A percentile compares a stretch with the other conserved stretches of the same genome.
These are phyloP conservation scores for Ctena decussata DNA, from an alignment of 2,888 invertebrate genomes.

Conservation along the genomic window DNA sequence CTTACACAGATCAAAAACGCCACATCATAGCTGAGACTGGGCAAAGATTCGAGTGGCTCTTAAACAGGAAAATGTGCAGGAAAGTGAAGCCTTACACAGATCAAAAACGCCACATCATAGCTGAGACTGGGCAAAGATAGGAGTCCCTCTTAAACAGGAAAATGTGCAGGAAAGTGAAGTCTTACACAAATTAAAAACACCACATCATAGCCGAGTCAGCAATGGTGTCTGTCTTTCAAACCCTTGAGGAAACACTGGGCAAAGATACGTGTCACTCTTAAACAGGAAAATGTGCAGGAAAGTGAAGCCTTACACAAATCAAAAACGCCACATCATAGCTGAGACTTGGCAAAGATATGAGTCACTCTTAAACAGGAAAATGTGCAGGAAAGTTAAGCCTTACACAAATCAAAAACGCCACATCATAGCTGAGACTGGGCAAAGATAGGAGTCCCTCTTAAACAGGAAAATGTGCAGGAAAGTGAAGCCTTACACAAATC, in stretches of 20 bases:
- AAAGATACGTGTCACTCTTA: constrained; percentile 64
- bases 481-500: constrained; percentile 8
- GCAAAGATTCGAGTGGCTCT: constrained; percentile 68
- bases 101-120: too few species aligned
- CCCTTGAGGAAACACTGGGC: too few species aligned
- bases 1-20: neutral
- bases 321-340: neutral
- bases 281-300: constrained; percentile 60
- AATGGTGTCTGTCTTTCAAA: too few species aligned
- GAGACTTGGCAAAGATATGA: constrained; percentile 64
- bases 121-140: constrained; percentile 72
- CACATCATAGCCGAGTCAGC: neutral
- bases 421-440: constrained; percentile 17
- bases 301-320: constrained; percentile 8
- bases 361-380: constrained; percentile 65
- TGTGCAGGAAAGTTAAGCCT: constrained; percentile 34
- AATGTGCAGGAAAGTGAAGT: constrained; percentile 43
- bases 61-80: constrained; percentile 60
- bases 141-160: constrained; percentile 66
- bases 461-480: constrained; percentile 60
- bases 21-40: too few species aligned
- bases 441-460: constrained; percentile 64
- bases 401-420: neutral
- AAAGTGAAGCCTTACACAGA: constrained; percentile 24
- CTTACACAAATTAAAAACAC: neutral